Evolutionary conservation across 2,888 invertebrate species (phyloP), one percentile per base, ranked within the genome.

Genomic region (Epinotia ramella): DNA sequence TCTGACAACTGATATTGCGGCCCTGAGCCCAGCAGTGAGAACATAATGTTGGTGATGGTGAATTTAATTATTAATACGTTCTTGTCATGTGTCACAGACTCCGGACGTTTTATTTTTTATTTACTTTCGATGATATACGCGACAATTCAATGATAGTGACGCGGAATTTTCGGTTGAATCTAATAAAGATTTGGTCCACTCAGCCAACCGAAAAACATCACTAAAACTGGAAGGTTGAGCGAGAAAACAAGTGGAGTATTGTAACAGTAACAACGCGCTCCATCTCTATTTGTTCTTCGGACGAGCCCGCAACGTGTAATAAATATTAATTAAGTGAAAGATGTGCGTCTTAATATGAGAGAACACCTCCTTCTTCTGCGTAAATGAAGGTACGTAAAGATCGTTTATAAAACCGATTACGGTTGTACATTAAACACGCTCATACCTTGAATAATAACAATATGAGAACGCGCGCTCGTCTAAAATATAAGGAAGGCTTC

Each of bases 241-340:
- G 44, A n/a, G 18, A 28, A 60, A 66, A 49, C 18, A 65, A 24
- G 46, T 46, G 46, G 44, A 73, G 24, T 62, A 66, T 40, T 28
- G 56, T 53, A 68, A 28, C 67, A 53, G 20, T 53, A 68, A 28
- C 67, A 53, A 33, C 11, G 62, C n/a, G 20, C 53, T 53, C 24
- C n/a, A 44, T 63, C 20, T n/a, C 12, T 57, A 72, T 56, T 72
- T 24, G 71, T 64, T 73, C 53, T 60, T 40, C 53, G 60, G 53
- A 53, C 24, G 16, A 68, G 53, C 67, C 65, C 46, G 62, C 62
- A 62, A 68, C 67, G 53, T 62, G 60, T 62, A 68, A 68, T 73
- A 56, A 53, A 68, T 73, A 73, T 68, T 68, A 68, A 73, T 73
- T 63, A 28, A 28, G 56, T 28, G 56, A 73, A 73, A 44, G 67